Evolutionary conservation across 2,888 invertebrate species (phyloP), one percentile per base, ranked within the genome.

Genomic region (Venusia cambrica): DNA sequence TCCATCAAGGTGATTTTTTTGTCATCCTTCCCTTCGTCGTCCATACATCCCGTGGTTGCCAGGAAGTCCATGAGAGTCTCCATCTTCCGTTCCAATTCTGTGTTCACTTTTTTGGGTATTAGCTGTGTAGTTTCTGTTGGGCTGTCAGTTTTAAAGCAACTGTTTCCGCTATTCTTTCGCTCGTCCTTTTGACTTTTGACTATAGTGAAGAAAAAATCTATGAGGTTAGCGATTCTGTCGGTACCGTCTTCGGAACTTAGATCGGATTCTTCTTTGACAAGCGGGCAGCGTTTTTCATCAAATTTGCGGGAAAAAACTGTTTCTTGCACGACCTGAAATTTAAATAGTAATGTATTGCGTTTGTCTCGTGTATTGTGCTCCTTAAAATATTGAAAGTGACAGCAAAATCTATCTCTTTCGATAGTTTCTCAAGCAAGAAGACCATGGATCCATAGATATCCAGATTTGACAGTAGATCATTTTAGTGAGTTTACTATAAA

Each of bases 181-280:
- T 83, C 80, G 4, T 77, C 77, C 17, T 71, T 80, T 34, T 87
- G 87, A 45, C 83, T 85, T 48, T 85, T 87, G 0, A 87, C 87
- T 26, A 87, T 83, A 1, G 87, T 85, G 20, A 87, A 87, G 57
- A 88, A 87, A 60, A 87, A 88, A 36, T 88, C 88, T 4, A 88
- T 84, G 3, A 88, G 48, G 45, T 83, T 85, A 1, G 87, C 85
- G 8, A 88, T 81, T 42, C 73, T 68, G 17, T 88, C 87, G 3
- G 66, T 71, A 0, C 71, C 75, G 17, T 84, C 81, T 8, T 83
- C 80, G 1, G 79, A 79, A 11, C 74, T 75, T 1, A 87, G 34
- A 27, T 78, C 87, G 0, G 84, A 84, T 54, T 87, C 87, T 50
- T 87, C 76, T 48, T 78, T 83, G 0, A 85, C 87, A 5, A 87